Base-by-base conservation (phyloP, 2,797 vertebrate genomes). In the Sebastes hopkinsi region DNA sequence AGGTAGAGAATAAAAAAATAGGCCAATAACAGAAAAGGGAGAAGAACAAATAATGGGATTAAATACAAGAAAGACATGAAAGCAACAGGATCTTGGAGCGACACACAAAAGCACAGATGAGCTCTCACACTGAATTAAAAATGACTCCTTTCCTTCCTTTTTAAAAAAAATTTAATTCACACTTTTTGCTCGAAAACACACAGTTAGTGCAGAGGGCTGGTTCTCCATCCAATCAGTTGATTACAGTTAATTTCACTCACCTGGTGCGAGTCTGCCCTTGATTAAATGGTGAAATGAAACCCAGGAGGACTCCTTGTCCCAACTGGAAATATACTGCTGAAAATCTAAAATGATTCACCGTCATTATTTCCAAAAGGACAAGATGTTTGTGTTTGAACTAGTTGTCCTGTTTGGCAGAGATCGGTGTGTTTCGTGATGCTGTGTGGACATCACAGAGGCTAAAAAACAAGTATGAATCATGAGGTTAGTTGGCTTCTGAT, bases 331-430 rank as follows among this genome's bases (percentile, higher is more conserved):
- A 6, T 4, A n/a, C 10, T 1, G 1, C 30, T 8, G 36, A 12
- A 14, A 6, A 64, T 34, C 34, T 20, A 0, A 23, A 81, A 62
- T 3, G 3, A 79, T 13, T 27, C 11, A 5, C 13, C 3, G 23
- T 56, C 27, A 34, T 77, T 77, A 68, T 72, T 22, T 67, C 13
- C 36, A 22, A 3, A 3, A 79, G 77, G 22, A 77, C 65, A 50
- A 10, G 20, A 32, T 64, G 70, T 71, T 74, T 58, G 1, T 13
- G 3, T 14, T 34, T 10, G 5, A 46, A 18, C 5, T 22, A 3
- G 11, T 6, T 65, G 64, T 61, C n/a, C 23, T 50, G 61, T 25
- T 38, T 50, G 27, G 23, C 67, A 32, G 42, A 55, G 20, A 67
- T 32, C 38, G 3, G 59, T 3, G 34, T 70, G 34, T 70, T 62